phyloP scores from a whole-genome alignment of 2,888 invertebrate genomes.

The Cryptophagus acutangulus region DNA sequence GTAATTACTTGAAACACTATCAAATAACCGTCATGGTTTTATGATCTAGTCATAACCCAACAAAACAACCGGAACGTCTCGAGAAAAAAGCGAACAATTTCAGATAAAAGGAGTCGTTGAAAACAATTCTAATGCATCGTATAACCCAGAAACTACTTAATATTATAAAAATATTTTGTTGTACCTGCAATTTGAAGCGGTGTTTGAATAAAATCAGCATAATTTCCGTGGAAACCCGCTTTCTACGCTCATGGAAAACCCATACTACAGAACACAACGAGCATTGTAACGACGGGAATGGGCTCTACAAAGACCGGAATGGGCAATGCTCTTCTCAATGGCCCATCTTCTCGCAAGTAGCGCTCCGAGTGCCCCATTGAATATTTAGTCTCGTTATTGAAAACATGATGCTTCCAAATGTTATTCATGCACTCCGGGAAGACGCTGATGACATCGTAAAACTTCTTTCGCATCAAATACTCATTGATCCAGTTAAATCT shows the following conservation, averaged over 20 bases:
- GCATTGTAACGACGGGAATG: constrained; percentile 44
- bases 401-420: constrained; percentile 44
- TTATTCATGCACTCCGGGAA: constrained; percentile 40
- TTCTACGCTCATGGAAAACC: constrained; percentile 40
- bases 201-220: constrained; percentile 38
- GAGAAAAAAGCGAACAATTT: constrained; percentile 13
- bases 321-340: constrained; percentile 44
- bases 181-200: constrained; percentile 34
- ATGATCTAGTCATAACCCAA: constrained; percentile 45
- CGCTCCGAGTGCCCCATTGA: constrained; percentile 45
- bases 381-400: constrained; percentile 48
- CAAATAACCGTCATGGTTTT: constrained; percentile 43
- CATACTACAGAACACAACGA: constrained; percentile 43
- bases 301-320: constrained; percentile 46
- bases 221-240: constrained; percentile 23
- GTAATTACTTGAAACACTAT: constrained; percentile 43
- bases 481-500: too few relatives aligned
- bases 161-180: constrained; percentile 27
- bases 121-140: constrained; percentile 16
- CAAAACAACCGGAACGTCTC: constrained; percentile 33
- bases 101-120: constrained; percentile 10
- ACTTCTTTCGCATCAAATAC: too few relatives aligned
- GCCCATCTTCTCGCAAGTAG: constrained; percentile 44
- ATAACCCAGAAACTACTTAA: constrained; percentile 16
- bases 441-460: constrained; percentile 40